Evolutionary conservation across 30 jellyfish, hydroid and myxozoan genomes (phyloP).

Genomic region (Calvadosia cruxmelitensis): DNA sequence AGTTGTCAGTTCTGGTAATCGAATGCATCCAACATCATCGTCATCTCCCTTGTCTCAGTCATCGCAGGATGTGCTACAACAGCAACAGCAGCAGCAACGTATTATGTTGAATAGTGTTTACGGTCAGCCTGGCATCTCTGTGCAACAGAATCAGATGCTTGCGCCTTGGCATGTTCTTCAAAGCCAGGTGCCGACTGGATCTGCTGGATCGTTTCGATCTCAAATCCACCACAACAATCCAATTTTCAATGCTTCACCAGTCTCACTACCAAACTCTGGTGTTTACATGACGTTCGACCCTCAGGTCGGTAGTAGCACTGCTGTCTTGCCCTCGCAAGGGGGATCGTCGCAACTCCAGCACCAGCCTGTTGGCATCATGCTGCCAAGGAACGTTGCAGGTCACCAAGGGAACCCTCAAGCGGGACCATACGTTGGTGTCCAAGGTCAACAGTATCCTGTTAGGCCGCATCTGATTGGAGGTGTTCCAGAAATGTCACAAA

Average conservation of each 20-base stretch:
- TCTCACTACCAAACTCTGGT: background rate
- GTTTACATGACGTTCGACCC: conserved; percentile 5
- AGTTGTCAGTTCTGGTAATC: conserved; percentile 18
- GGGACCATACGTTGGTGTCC: background rate
- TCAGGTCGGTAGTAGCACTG: background rate
- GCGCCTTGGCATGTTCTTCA: conserved; percentile 76
- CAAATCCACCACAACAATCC: background rate
- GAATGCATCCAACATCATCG: conserved; percentile 25
- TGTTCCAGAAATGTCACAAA: conserved; percentile 25
- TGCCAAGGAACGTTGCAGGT: background rate
- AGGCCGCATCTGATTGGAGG: background rate
- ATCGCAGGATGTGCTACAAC: conserved; percentile 56
- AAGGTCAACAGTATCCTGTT: background rate
- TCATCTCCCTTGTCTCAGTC: conserved; percentile 64
- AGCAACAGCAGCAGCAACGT: conserved; percentile 35
- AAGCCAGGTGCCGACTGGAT: conserved; percentile 8
- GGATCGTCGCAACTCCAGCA: background rate
- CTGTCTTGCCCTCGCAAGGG: too few species aligned
- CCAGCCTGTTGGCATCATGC: conserved; percentile 1
- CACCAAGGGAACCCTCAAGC: background rate
- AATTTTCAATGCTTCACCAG: background rate
- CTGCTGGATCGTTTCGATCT: background rate
- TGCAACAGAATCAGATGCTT: conserved; percentile 52
- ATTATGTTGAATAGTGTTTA: conserved; percentile 12
- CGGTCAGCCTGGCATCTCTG: conserved; percentile 52